Percentiles rank a stretch among this genome's conserved stretches.
Conservation (phyloP, 2,113 vertebrate species). For the Amblyornis subalaris region DNA sequence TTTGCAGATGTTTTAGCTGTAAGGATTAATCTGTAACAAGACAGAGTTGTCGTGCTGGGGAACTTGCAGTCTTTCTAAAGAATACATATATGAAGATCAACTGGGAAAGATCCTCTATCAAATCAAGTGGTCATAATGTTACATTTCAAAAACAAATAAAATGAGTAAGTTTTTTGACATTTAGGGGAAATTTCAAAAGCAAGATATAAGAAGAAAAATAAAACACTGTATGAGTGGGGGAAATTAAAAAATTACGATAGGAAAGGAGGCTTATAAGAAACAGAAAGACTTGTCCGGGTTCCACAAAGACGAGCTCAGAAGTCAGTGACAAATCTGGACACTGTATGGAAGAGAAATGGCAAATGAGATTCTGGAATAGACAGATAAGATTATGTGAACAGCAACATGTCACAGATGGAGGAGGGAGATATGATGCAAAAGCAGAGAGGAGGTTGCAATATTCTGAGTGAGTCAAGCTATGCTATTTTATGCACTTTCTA, state of each 20-base stretch:
- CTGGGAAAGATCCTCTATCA: neutral
- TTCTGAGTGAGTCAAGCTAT: neutral
- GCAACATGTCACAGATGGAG: neutral
- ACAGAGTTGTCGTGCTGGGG: neutral
- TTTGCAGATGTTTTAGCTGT: neutral
- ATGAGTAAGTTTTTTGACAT: fast-evolving
- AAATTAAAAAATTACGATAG: neutral
- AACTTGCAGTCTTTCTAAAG: neutral
- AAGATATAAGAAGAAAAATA: neutral
- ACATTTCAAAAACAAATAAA: neutral
- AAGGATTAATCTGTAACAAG: neutral
- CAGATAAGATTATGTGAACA: neutral
- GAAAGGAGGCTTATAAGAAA: neutral
- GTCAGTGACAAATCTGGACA: neutral
- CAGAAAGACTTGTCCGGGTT: neutral
- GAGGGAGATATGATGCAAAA: neutral
- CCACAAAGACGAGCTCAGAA: neutral
- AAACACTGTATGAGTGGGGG: neutral
- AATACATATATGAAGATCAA: neutral
- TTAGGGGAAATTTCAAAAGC: neutral
- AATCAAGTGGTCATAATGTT: neutral
- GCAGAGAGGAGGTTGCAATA: neutral
- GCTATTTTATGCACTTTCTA: neutral
- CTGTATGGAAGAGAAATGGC: neutral
- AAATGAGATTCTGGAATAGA: neutral